Base-by-base conservation (phyloP, 2,888 invertebrate species). In the Pristionchus exspectatus region DNA sequence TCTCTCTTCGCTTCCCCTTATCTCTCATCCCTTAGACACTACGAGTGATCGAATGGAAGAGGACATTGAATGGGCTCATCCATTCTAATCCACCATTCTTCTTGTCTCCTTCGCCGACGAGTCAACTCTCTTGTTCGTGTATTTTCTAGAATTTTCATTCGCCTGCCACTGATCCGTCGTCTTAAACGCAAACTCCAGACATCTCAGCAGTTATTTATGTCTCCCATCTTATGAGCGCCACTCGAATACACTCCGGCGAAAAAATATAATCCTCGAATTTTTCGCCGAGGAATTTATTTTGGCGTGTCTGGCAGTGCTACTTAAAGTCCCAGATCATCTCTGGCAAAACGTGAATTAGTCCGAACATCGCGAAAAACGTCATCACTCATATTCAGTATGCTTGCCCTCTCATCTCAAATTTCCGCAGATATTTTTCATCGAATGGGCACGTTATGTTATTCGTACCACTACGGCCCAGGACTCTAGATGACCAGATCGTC, bases 41-140 rank as follows among this genome's bases (percentile, higher is more conserved):
- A 4, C 5, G 63, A n/a, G 63, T 24, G 63, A 63, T 63, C 21
- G n/a, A 63, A n/a, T 24, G 21, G 63, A 63, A 24, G 10, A 24
- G 24, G 63, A 10, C 63, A 63, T 24, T 33, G 74, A 38, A 38
- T 38, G 74, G 63, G 38, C 74, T 74, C 74, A 74, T 74, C 74
- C 74, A 74, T 38, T 74, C 74, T 74, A 74, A 74, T 74, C 74
- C 74, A 7, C 21, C 74, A 24, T 33, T 74, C 74, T 74, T 74
- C 33, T 72, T n/a, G 33, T 72, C 33, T 33, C 30, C 69, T 18
- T 72, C 69, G 33, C 74, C 9, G 72, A 33, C 72, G 59, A 72
- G 14, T 72, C 21, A 30, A 63, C 74, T 74, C 38, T 74, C 44
- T 38, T 74, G 44, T 14, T 27, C 66, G 0, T 24, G 63, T 27